Evolutionary conservation across 92 coral and sea anemone species (phyloP).

Genomic region (Siderastrea siderea): DNA sequence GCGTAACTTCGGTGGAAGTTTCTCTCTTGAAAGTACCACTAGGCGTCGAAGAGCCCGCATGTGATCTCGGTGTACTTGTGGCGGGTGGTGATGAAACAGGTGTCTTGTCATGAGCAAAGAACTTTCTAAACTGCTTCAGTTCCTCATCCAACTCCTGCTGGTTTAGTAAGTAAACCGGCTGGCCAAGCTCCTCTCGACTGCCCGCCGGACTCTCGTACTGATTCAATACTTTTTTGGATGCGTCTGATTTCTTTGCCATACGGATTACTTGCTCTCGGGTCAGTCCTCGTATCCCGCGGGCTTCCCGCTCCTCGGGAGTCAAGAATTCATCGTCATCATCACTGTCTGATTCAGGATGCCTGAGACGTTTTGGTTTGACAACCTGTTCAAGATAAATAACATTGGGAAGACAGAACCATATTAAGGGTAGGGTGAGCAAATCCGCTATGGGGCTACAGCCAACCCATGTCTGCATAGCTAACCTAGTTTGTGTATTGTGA

Average conservation of each 20-base stretch:
- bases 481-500: too few relatives aligned
- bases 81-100: not conserved
- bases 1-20: not conserved
- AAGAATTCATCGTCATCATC: constrained; percentile 73
- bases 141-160: constrained; percentile 87
- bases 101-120: constrained; percentile 74
- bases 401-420: too few relatives aligned
- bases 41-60: constrained; percentile 29
- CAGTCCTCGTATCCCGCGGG: constrained; percentile 84
- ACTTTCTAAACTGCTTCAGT: constrained; percentile 78
- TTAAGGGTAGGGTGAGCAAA: too few relatives aligned
- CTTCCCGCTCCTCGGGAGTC: constrained; percentile 65
- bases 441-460: too few relatives aligned
- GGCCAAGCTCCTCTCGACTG: constrained; percentile 72
- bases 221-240: constrained; percentile 72
- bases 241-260: constrained; percentile 95
- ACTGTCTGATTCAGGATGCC: constrained; percentile 53
- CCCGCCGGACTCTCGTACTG: constrained; percentile 80
- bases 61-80: constrained; percentile 27
- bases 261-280: constrained; percentile 89
- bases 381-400: constrained; percentile 34
- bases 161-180: constrained; percentile 73
- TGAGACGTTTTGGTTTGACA: constrained; percentile 39
- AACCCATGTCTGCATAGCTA: too few relatives aligned
- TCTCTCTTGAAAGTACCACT: constrained; percentile 16